A percentile compares a stretch with the other conserved stretches of the same genome.
Evolutionary conservation across 2,797 vertebrate genomes (phyloP).

Genomic region (Galago senegalensis): DNA sequence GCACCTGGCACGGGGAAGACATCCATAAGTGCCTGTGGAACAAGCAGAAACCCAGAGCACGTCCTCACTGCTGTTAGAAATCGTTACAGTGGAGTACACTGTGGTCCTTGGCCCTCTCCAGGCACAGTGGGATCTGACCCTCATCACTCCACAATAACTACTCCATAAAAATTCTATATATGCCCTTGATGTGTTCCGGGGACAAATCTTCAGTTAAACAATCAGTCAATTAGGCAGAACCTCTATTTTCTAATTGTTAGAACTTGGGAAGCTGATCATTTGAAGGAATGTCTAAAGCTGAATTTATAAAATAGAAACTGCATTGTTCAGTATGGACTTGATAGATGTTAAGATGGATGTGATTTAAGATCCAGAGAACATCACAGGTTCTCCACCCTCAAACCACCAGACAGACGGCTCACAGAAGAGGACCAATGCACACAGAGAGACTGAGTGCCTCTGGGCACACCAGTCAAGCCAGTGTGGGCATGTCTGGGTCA

Average conservation of each 20-base stretch:
- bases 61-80: accelerated
- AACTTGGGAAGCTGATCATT: not conserved
- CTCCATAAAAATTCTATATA: accelerated
- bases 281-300: not conserved
- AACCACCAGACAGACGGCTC: not conserved
- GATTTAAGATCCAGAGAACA: not conserved
- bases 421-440: accelerated
- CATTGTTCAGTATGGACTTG: not conserved
- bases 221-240: not conserved
- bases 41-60: accelerated
- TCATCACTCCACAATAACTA: not conserved
- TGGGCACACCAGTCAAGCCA: not conserved
- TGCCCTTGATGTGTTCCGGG: not conserved
- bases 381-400: not conserved
- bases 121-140: accelerated
- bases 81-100: accelerated
- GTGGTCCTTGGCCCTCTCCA: not conserved
- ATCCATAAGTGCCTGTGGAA: accelerated
- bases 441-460: not conserved
- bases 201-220: not conserved
- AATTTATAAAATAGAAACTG: not conserved
- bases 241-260: not conserved
- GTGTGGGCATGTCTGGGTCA: too few relatives aligned
- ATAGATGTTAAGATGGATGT: not conserved
- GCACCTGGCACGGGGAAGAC: not conserved